Base-by-base conservation (phyloP, 2,113 vertebrate species). In the Cichladusa arquata region DNA sequence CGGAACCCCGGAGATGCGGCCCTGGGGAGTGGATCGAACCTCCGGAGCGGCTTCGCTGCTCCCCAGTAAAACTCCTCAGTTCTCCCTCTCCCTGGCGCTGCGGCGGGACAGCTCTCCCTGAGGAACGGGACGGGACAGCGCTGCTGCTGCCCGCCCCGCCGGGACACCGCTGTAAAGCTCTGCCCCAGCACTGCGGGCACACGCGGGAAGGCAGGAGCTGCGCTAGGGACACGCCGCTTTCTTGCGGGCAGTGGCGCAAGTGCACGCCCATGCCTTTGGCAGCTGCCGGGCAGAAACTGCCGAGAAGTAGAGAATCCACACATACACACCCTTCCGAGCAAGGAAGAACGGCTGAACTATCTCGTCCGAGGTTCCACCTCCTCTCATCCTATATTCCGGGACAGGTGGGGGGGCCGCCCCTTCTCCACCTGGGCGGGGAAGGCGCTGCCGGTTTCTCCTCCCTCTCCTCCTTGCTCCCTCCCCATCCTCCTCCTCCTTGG, bases 361-460 rank as follows among this genome's bases (percentile, higher is more conserved):
- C 31, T n/a, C 45, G 9, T 26, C 6, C 31, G 70, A 17, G 0
- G 23, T 14, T 28, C 17, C 3, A 17, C 23, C 31, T 50, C n/a
- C 64, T 60, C n/a, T 45, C 69, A 14, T 34, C 38, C 57, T 4
- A 0, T 28, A 47, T 13, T 67, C 40, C n/a, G 11, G 86, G 70
- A 79, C 94, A 96, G 96, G 93, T 95, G 66, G 19, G 4, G 4
- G 11, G 1, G 3, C 3, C 40, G 4, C 65, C 64, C 31, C 14
- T 80, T 89, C 40, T 48, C 76, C 45, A 95, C 94, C 93, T 95
- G 53, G 93, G 86, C 57, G 79, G 88, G 71, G 91, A 92, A 88
- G 88, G 86, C 17, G 9, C n/a, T 19, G 61, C 74, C 4, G 26
- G 60, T 71, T 50, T 81, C 94, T 57, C 47, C 89, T 88, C 84